Evolutionary conservation across 2,888 invertebrate genomes (phyloP), one percentile per base, ranked within the genome.

Genomic region (Andrena bucephala): DNA sequence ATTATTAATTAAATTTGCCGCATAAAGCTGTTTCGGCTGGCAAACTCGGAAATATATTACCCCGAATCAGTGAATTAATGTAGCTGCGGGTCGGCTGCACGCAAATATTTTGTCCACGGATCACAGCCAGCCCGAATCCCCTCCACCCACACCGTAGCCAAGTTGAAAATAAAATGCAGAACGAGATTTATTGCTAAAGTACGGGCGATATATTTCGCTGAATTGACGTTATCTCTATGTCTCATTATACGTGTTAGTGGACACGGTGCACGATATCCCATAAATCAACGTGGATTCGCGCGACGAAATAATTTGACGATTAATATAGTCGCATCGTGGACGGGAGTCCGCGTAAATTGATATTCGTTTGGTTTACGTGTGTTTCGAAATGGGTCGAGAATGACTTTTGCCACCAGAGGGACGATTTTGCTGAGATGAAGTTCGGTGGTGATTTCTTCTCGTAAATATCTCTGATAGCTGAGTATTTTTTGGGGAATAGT

Each of bases 1-100:
- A 92, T 93, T 93, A 93, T 93, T 93, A 93, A 93, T 93, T 93
- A 93, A 93, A 92, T 93, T 92, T 91, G 89, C 88, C 90, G 88
- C 87, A 90, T 91, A 91, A 92, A 92, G 92, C 90, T 91, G 92
- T 92, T 92, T 91, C 91, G 90, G 89, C 83, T 89, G 91, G 91
- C 81, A 83, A 90, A 90, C 90, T 91, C 88, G 77, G 83, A 87
- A 89, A 93, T 92, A 90, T 92, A 93, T 92, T 89, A 89, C 89
- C 87, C 81, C 67, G 88, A 89, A 90, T 92, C 87, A 89, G 85
- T 89, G 87, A 92, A 92, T 92, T 91, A 92, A 92, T 92, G 89
- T 83, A 62, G 69, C 81, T 60, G 54, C 67, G 62, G 74, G 78
- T 76, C 70, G 78, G 75, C 77, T 70, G 76, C 85, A 52, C 79